phyloP scores from a whole-genome alignment of 2,888 invertebrate genomes.

The Sesamia inferens region DNA sequence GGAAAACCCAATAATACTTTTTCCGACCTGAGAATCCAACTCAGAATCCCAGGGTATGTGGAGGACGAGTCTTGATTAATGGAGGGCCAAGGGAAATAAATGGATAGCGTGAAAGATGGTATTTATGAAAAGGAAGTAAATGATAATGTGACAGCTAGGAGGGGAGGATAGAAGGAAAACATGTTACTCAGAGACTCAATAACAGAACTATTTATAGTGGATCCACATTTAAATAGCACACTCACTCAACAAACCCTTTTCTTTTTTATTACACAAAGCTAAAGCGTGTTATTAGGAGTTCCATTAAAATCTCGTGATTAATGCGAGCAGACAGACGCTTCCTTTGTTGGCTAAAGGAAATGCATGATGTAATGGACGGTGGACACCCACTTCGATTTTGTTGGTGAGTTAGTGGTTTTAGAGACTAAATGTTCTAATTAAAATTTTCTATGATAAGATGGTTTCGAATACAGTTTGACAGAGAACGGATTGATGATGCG shows the following conservation, averaged over 20 bases:
- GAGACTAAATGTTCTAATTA: conserved; percentile 10
- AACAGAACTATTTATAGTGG: conserved; percentile 1
- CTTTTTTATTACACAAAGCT: conserved; percentile 32
- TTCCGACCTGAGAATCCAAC: too few relatives aligned
- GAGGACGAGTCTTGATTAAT: background rate
- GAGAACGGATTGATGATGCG: background rate
- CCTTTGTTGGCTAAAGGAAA: conserved; percentile 56
- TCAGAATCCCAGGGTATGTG: background rate
- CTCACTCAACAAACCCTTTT: conserved; percentile 15
- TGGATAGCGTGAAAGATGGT: background rate
- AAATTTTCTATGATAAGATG: background rate
- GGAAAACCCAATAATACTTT: too few relatives aligned
- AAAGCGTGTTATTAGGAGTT: conserved; percentile 31
- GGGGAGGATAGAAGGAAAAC: background rate
- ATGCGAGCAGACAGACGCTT: conserved; percentile 60
- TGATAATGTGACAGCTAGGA: background rate
- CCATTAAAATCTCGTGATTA: conserved; percentile 56
- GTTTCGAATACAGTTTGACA: background rate
- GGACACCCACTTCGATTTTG: conserved; percentile 34
- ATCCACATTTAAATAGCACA: conserved; percentile 3
- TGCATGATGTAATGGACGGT: conserved; percentile 44
- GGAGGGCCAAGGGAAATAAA: background rate
- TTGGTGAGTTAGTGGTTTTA: conserved; percentile 6
- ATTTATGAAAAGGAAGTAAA: background rate
- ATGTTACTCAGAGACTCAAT: background rate